Evolutionary conservation across 2,888 invertebrate genomes (phyloP), one percentile per base, ranked within the genome.

Genomic region (Mythimna pallens): DNA sequence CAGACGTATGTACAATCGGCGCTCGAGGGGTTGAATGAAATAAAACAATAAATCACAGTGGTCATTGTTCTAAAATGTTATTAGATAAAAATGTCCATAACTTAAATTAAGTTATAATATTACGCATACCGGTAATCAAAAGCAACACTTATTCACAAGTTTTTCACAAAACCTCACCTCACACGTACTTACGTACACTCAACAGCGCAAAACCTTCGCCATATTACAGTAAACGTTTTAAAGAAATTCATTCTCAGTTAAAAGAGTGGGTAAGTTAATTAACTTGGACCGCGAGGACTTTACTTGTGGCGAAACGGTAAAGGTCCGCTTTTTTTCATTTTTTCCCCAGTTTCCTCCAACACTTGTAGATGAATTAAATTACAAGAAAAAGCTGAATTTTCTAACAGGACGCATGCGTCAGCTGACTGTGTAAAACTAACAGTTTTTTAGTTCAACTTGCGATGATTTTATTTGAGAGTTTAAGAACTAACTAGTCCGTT

Each of bases 301-400:
- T 76, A 80, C 73, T 79, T 80, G 75, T 52, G 62, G 79, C 66
- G 67, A 68, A 75, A 83, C 79, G 79, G 73, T 76, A 74, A 73
- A 82, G 76, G 83, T 85, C 77, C 62, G 76, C 86, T 88, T 88
- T 88, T n/a, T 89, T 77, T 20, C 10, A 7, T 20, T 52, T 52
- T 50, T 43, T 43, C 43, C 59, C 22, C 70, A 70, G 81, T 76
- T 57, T 70, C 66, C 63, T 75, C 78, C 78, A 85, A 84, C 86
- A 86, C 89, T 88, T 88, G 85, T 80, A 82, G 86, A 83, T 82
- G 86, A 89, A 90, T 90, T 88, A 89, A 90, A 88, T 89, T 90
- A 87, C 62, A 78, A 73, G 73, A 87, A 90, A 89, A 88, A 81
- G 83, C 82, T 80, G 75, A 84, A 73, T 81, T 81, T 83, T 73